Conservation (phyloP, 2,797 vertebrate species). For the Trachops cirrhosus region DNA sequence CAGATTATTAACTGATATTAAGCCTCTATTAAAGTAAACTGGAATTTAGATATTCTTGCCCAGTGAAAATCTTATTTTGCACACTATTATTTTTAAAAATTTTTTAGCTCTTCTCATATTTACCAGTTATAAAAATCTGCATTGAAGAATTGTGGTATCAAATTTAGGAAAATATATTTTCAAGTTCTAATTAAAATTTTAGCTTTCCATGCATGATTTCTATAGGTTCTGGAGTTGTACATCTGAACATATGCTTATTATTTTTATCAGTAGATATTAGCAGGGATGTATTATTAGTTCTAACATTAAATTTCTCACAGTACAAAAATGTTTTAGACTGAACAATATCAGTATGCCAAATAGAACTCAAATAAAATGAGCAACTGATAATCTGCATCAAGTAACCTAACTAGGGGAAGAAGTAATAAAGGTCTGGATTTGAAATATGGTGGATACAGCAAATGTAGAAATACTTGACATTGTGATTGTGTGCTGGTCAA, state of each 20-base stretch:
- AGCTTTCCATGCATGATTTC: background rate
- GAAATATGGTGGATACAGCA: background rate
- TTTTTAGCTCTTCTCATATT: background rate
- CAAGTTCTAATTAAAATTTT: background rate
- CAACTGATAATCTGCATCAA: background rate
- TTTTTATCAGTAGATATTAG: background rate
- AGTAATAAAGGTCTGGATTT: background rate
- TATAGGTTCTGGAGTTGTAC: background rate
- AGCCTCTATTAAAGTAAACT: background rate
- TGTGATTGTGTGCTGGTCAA: background rate
- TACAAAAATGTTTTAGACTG: background rate
- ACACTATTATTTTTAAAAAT: background rate
- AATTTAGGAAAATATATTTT: background rate
- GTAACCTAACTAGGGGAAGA: background rate
- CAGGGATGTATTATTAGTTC: background rate
- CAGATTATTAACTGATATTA: background rate
- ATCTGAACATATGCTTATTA: background rate
- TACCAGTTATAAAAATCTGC: background rate
- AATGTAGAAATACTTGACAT: background rate
- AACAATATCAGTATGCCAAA: background rate
- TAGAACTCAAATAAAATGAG: background rate
- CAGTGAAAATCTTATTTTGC: background rate
- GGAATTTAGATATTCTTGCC: background rate
- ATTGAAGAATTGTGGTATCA: background rate
- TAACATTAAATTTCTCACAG: background rate